These are phyloP conservation scores for Gnathonemus longibarbis DNA, from an alignment of 2,113 vertebrate genomes.

Conservation along the genomic window DNA sequence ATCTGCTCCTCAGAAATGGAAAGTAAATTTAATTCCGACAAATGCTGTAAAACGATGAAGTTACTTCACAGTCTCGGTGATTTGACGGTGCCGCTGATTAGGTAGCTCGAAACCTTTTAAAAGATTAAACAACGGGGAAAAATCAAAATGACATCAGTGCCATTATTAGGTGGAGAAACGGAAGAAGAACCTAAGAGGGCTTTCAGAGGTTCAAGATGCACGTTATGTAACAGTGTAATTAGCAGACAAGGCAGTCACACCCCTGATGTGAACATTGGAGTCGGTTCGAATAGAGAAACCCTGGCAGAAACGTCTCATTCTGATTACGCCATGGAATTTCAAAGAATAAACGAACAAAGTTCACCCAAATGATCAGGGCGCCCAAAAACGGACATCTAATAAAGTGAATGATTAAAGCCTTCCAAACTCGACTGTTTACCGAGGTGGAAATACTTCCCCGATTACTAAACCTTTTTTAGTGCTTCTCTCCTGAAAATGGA, in stretches of 20 bases:
- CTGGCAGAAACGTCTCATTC: neutral
- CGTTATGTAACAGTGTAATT: neutral
- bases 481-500: neutral
- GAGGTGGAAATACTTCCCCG: neutral
- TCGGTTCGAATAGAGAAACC: neutral
- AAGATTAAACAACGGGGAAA: neutral
- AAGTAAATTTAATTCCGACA: neutral
- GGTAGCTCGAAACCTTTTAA: neutral
- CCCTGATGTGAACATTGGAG: constrained; percentile 5
- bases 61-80: neutral
- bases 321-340: constrained; percentile 4
- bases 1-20: neutral
- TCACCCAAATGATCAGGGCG: neutral
- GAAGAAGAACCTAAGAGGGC: neutral
- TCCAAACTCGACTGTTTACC: neutral
- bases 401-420: neutral
- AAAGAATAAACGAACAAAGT: neutral
- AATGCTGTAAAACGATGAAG: neutral
- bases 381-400: neutral
- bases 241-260: neutral
- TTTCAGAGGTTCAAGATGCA: neutral
- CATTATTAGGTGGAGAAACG: neutral
- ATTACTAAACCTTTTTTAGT: neutral
- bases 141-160: neutral
- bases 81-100: neutral